Evolutionary conservation across 2,888 invertebrate species (phyloP).

Genomic region (Stenurella melanura): DNA sequence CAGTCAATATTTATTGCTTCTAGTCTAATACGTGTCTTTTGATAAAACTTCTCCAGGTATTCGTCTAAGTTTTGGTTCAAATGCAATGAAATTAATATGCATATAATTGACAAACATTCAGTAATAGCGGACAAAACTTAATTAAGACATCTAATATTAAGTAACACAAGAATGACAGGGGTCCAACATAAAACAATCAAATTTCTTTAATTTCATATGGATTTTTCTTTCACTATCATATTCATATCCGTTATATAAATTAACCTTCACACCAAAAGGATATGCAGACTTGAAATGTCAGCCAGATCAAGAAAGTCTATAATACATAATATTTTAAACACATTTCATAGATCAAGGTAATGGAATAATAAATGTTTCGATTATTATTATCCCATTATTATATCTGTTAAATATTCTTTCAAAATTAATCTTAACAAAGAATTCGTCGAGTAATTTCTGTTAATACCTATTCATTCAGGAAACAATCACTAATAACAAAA

Average conservation of each 20-base stretch:
- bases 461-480: neutral
- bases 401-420: neutral
- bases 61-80: no score
- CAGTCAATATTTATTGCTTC: no score
- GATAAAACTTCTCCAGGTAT: no score
- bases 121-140: no score
- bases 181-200: no score
- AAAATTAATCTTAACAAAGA: neutral
- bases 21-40: no score
- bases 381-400: neutral
- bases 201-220: no score
- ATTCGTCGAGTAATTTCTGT: neutral
- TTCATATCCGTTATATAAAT: neutral
- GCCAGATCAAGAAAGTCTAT: neutral
- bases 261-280: neutral
- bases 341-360: neutral
- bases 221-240: no score
- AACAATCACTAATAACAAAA: neutral
- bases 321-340: neutral
- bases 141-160: no score
- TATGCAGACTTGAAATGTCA: neutral
- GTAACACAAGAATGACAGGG: no score
- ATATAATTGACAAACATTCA: no score
- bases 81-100: no score
- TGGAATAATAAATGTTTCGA: neutral